A percentile compares a stretch with the other conserved stretches of the same genome.
Evolutionary conservation across 2,888 invertebrate species (phyloP).

Genomic region (Eristalis arbustorum): DNA sequence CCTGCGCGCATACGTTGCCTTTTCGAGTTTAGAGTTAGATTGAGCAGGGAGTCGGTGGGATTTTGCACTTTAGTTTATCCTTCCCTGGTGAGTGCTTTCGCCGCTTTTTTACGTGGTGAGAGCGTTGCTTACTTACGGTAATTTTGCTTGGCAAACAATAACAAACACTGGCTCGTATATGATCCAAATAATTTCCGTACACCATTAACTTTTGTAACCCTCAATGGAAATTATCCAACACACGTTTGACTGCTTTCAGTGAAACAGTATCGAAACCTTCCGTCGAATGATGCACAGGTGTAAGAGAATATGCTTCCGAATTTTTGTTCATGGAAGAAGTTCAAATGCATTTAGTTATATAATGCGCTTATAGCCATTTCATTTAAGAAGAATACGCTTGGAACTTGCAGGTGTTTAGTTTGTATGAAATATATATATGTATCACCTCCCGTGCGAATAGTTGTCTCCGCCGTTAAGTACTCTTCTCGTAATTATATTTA

Average conservation of each 20-base stretch:
- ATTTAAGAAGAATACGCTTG: too few species aligned
- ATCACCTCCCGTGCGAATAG: too few species aligned
- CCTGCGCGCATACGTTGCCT: neutral
- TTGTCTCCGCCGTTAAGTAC: too few species aligned
- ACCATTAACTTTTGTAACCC: neutral
- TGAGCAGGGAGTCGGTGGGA: neutral
- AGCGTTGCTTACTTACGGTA: neutral
- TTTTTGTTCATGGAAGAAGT: too few species aligned
- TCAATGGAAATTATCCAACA: neutral
- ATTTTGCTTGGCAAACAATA: neutral
- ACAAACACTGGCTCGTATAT: neutral
- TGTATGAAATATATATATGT: too few species aligned
- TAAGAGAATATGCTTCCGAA: too few species aligned
- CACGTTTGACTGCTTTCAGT: neutral
- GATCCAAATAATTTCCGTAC: neutral
- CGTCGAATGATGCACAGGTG: neutral
- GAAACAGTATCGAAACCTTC: neutral
- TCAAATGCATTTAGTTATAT: too few species aligned
- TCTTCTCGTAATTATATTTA: too few species aligned
- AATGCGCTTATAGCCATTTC: too few species aligned
- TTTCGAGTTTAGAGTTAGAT: neutral
- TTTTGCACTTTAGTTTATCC: neutral
- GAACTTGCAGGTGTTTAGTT: too few species aligned
- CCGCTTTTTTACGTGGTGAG: neutral
- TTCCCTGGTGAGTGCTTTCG: neutral